phyloP scores from a whole-genome alignment of 2,113 vertebrate genomes.

The Chlamydotis undulata region DNA sequence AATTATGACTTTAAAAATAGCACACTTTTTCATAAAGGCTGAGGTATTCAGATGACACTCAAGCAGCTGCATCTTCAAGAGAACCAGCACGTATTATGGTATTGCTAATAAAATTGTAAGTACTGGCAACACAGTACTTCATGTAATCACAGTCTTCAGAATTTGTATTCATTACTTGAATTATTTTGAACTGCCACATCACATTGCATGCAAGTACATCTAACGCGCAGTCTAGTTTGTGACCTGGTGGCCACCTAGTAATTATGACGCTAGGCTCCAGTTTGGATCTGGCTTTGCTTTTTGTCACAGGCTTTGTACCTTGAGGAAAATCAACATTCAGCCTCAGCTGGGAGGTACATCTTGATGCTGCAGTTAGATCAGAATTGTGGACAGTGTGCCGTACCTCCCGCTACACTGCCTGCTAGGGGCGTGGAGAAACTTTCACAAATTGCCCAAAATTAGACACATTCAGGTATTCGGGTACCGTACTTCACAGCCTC shows the following conservation, averaged over 20 bases:
- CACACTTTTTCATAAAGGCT: conserved; percentile 64
- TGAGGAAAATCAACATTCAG: background rate
- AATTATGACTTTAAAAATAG: conserved; percentile 65
- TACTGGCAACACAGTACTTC: conserved; percentile 29
- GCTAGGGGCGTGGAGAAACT: background rate
- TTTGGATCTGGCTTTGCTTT: background rate
- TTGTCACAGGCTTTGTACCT: accelerated
- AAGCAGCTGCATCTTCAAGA: conserved; percentile 65
- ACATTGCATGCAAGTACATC: background rate
- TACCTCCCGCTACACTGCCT: background rate
- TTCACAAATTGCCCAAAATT: background rate
- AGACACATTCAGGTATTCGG: background rate
- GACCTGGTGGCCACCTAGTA: background rate
- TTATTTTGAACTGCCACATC: background rate
- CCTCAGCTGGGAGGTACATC: background rate
- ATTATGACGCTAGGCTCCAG: background rate
- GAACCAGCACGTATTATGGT: conserved; percentile 53
- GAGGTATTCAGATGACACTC: conserved; percentile 69
- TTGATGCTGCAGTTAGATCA: background rate
- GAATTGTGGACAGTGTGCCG: background rate
- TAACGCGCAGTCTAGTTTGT: background rate
- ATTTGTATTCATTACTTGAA: background rate
- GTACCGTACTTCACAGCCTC: background rate
- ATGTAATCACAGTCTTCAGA: conserved; percentile 5
- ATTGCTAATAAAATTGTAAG: conserved; percentile 49